These are phyloP conservation scores for Apocrypta bakeri DNA, from an alignment of 1,140 invertebrate species.

Conservation along the genomic window DNA sequence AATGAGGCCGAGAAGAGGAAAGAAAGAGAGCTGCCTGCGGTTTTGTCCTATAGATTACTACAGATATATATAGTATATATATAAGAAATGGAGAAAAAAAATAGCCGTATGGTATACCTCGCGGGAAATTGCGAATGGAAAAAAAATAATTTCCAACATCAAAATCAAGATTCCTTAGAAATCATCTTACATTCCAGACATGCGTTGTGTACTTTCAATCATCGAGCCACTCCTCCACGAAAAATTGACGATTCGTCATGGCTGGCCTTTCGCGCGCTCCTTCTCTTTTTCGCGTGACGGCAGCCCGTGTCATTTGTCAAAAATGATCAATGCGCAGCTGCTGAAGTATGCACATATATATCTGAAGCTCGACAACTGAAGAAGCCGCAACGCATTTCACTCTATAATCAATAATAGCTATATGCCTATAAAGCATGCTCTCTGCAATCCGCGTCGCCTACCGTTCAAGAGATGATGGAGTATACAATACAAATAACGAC, in stretches of 20 bases:
- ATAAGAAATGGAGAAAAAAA: too few species aligned
- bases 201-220: background rate
- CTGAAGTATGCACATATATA: background rate
- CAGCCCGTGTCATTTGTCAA: conserved; percentile 23
- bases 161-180: too few species aligned
- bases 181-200: background rate
- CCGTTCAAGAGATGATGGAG: background rate
- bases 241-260: conserved; percentile 27
- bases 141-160: too few species aligned
- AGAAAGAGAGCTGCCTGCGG: background rate
- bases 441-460: background rate
- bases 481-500: background rate
- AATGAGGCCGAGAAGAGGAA: background rate
- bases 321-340: conserved; percentile 13
- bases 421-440: background rate
- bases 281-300: background rate
- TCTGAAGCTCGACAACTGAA: background rate
- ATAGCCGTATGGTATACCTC: too few species aligned
- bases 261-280: background rate
- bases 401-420: background rate
- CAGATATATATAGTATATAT: too few species aligned
- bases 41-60: background rate
- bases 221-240: background rate
- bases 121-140: conserved; percentile 14
- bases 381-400: background rate